phyloP scores from a whole-genome alignment of 2,797 vertebrate genomes.

The Chelidonichthys spinosus region DNA sequence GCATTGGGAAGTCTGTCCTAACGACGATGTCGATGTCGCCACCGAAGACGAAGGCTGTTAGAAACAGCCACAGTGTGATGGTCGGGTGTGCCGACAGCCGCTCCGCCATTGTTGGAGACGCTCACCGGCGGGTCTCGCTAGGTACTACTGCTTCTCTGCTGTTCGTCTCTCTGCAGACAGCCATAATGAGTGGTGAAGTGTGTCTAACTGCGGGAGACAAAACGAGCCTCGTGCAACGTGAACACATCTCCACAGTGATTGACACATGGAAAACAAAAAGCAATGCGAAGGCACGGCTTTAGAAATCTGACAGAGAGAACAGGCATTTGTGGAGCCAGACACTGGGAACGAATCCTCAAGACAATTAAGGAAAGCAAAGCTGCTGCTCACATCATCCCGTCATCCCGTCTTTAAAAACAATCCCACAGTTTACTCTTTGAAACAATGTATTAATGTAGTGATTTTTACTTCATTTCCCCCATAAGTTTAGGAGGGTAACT shows the following conservation, averaged over 20 bases:
- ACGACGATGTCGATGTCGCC: not conserved
- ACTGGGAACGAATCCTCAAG: too few relatives aligned
- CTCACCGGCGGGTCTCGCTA: not conserved
- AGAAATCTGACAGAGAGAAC: not conserved
- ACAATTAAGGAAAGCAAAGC: not conserved
- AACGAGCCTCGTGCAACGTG: not conserved
- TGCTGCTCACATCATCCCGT: conserved; percentile 1
- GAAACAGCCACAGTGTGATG: not conserved
- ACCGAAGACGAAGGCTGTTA: not conserved
- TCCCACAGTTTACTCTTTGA: not conserved
- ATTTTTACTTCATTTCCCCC: not conserved
- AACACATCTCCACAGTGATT: not conserved
- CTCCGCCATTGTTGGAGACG: not conserved
- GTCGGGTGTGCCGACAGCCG: not conserved
- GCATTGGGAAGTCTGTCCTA: not conserved
- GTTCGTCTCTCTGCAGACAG: not conserved
- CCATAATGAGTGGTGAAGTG: conserved; percentile 4
- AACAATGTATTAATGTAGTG: not conserved
- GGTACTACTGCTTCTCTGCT: not conserved
- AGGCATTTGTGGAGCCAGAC: too few relatives aligned
- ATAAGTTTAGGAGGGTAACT: not conserved
- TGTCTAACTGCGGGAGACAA: not conserved
- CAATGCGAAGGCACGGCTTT: not conserved
- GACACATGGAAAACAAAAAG: conserved; percentile 3
- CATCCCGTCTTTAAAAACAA: too few relatives aligned